Conservation (phyloP, 2,888 invertebrate genomes). For the Synanthedon myopaeformis region DNA sequence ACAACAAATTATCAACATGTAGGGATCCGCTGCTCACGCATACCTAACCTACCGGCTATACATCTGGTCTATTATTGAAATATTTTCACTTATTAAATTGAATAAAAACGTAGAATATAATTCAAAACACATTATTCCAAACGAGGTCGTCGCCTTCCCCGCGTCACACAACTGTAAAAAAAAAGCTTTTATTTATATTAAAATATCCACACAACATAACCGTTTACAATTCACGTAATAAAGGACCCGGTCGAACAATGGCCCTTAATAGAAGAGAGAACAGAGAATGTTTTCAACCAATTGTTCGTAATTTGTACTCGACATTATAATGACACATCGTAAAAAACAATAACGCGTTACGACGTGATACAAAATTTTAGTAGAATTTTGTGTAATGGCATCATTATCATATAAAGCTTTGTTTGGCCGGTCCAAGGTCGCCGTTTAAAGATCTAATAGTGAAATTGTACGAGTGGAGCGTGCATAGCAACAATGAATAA, state of each 20-base stretch:
- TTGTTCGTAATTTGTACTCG: neutral
- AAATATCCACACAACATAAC: neutral
- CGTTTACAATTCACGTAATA: constrained; percentile 1
- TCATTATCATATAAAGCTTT: constrained; percentile 3
- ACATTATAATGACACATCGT: neutral
- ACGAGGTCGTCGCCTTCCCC: neutral
- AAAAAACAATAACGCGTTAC: neutral
- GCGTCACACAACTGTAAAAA: constrained; percentile 1
- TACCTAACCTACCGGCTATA: neutral
- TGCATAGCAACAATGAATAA: constrained; percentile 49
- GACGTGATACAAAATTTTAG: constrained; percentile 1
- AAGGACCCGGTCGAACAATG: neutral
- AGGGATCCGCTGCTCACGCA: constrained; percentile 4
- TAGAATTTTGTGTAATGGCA: constrained; percentile 1
- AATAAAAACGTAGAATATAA: neutral
- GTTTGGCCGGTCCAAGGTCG: constrained; percentile 19
- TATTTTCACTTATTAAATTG: constrained; percentile 2
- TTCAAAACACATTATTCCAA: neutral
- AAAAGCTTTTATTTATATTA: neutral
- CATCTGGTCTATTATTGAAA: constrained; percentile 3
- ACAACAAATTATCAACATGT: constrained; percentile 26
- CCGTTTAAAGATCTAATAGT: constrained; percentile 9
- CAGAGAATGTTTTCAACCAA: neutral
- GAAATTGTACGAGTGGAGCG: constrained; percentile 25
- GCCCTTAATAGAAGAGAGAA: neutral